Conservation (phyloP, 2,113 vertebrate genomes). For the Oenanthe melanoleuca region DNA sequence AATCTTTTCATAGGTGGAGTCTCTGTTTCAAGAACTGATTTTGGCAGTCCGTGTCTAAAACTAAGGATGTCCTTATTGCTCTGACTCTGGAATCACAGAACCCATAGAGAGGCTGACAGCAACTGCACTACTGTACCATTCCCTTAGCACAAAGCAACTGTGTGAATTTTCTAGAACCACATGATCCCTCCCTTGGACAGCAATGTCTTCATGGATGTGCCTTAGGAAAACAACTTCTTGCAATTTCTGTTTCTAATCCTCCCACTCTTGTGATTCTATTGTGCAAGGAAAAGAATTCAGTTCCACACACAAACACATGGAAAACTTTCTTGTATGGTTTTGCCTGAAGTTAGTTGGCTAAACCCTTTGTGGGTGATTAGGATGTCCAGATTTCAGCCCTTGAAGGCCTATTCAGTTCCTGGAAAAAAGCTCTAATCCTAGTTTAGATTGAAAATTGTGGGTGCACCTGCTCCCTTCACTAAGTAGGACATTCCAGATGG, state of each 20-base stretch:
- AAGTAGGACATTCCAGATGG: background rate
- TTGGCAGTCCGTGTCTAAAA: background rate
- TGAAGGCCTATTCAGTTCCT: background rate
- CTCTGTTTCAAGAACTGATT: background rate
- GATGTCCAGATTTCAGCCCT: background rate
- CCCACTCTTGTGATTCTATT: background rate
- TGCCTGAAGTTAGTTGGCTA: background rate
- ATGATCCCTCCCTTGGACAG: background rate
- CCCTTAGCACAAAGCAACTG: background rate
- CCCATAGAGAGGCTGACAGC: background rate
- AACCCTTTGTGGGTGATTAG: background rate
- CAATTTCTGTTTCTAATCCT: background rate
- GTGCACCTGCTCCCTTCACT: background rate
- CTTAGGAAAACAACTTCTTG: background rate
- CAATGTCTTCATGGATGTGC: background rate
- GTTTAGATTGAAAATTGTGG: background rate
- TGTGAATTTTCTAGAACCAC: background rate
- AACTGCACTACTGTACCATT: background rate
- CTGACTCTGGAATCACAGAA: background rate
- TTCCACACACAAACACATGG: rapidly evolving
- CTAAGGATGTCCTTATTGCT: background rate
- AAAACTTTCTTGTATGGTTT: background rate
- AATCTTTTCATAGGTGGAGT: background rate
- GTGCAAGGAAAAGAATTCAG: background rate
- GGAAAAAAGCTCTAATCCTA: background rate